Evolutionary conservation across 2,888 invertebrate species (phyloP).

Genomic region (Chelonus formosanus): DNA sequence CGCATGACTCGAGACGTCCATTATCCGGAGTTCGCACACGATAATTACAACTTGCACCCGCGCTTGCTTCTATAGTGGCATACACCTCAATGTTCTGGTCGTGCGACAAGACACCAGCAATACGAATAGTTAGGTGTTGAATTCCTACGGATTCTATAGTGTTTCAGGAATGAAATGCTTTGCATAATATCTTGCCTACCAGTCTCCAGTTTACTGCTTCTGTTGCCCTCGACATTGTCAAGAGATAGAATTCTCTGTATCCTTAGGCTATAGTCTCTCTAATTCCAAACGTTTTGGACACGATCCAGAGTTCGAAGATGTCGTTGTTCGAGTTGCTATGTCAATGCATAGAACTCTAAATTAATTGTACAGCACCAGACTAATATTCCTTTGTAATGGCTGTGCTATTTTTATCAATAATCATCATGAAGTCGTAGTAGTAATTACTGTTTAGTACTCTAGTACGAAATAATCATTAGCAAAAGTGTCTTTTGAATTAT

Average conservation of each 20-base stretch:
- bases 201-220: slow-evolving; percentile 8
- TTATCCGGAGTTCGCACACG: slow-evolving; percentile 50
- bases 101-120: slow-evolving; percentile 22
- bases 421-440: too few relatives aligned
- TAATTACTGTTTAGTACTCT: too few relatives aligned
- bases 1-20: slow-evolving; percentile 48
- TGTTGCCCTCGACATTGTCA: background rate
- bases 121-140: slow-evolving; percentile 55
- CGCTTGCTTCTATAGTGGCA: slow-evolving; percentile 7
- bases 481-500: too few relatives aligned
- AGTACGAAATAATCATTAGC: too few relatives aligned
- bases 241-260: slow-evolving; percentile 13
- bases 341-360: slow-evolving; percentile 1
- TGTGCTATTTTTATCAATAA: too few relatives aligned
- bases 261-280: slow-evolving; percentile 48
- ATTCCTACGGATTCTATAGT: slow-evolving; percentile 52
- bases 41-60: slow-evolving; percentile 48
- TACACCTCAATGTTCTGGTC: slow-evolving; percentile 24
- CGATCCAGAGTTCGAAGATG: slow-evolving; percentile 46
- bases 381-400: too few relatives aligned
- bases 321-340: slow-evolving; percentile 12
- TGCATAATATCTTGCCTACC: slow-evolving; percentile 50
- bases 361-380: too few relatives aligned
- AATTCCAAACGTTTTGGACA: slow-evolving; percentile 56
- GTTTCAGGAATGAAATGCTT: slow-evolving; percentile 55